Conservation (phyloP, 2,113 vertebrate genomes). For the Stigmatopora nigra region DNA sequence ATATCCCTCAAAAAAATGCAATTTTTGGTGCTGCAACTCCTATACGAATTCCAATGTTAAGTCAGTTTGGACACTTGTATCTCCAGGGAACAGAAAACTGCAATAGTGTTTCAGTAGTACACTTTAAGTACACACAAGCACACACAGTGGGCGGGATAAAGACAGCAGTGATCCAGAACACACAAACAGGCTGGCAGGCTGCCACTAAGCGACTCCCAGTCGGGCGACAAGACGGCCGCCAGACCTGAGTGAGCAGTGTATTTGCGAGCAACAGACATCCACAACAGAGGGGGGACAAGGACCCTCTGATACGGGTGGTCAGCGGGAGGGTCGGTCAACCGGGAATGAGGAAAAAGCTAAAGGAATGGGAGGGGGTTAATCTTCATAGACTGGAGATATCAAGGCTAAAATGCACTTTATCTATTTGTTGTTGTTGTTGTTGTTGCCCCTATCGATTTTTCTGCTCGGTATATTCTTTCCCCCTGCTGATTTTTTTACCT, state of each 20-base stretch:
- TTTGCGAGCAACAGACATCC: conserved; percentile 47
- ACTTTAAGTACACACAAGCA: background rate
- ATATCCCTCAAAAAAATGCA: no score
- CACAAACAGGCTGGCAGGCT: conserved; percentile 52
- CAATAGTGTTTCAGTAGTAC: background rate
- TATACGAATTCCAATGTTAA: no score
- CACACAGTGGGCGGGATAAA: conserved; percentile 41
- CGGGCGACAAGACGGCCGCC: conserved; percentile 38
- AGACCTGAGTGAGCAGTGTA: conserved; percentile 55
- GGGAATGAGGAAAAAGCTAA: conserved; percentile 1
- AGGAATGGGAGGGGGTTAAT: conserved; percentile 28
- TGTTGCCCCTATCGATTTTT: conserved; percentile 51
- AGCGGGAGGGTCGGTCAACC: background rate
- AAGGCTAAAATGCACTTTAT: conserved; percentile 47
- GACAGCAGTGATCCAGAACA: conserved; percentile 60
- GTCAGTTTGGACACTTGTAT: no score
- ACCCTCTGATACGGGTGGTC: background rate
- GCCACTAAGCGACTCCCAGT: conserved; percentile 51
- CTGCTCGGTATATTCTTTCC: conserved; percentile 2
- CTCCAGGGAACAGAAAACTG: background rate
- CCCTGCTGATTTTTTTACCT: background rate
- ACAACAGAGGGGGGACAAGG: conserved; percentile 13
- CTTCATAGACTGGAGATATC: conserved; percentile 45
- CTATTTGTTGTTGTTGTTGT: conserved; percentile 15
- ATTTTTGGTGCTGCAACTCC: no score